These are phyloP conservation scores for Phocoena sinus DNA, from an alignment of 2,113 vertebrate species.

Conservation along the genomic window DNA sequence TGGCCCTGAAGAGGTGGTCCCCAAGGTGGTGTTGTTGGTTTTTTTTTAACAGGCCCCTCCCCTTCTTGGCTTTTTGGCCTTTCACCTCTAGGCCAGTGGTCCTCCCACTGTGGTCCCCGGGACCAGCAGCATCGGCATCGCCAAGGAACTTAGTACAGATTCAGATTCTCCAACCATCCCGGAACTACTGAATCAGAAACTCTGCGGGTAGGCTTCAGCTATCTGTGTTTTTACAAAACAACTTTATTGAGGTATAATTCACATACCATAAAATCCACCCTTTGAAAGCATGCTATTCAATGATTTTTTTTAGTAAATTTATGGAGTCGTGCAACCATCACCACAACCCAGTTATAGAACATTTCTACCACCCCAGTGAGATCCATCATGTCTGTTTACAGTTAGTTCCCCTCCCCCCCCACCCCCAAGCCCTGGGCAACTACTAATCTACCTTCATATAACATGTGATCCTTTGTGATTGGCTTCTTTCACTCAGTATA, in stretches of 20 bases:
- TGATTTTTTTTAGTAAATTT: background rate
- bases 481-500: background rate
- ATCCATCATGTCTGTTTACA: background rate
- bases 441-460: background rate
- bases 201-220: background rate
- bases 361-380: background rate
- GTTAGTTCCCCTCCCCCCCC: background rate
- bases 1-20: background rate
- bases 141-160: background rate
- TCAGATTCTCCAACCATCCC: background rate
- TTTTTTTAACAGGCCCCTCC: background rate
- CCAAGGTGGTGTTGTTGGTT: background rate
- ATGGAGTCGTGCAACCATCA: background rate
- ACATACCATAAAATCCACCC: background rate
- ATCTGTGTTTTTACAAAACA: background rate
- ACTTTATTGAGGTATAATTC: constrained; percentile 16
- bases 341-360: background rate
- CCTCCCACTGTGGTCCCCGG: background rate
- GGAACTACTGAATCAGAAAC: constrained; percentile 1
- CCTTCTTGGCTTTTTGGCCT: background rate
- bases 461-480: background rate
- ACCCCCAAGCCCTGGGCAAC: background rate
- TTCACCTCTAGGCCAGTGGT: background rate
- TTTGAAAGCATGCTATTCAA: background rate
- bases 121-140: background rate